Evolutionary conservation across 2,797 vertebrate genomes (phyloP).

Genomic region (Pampus argenteus): DNA sequence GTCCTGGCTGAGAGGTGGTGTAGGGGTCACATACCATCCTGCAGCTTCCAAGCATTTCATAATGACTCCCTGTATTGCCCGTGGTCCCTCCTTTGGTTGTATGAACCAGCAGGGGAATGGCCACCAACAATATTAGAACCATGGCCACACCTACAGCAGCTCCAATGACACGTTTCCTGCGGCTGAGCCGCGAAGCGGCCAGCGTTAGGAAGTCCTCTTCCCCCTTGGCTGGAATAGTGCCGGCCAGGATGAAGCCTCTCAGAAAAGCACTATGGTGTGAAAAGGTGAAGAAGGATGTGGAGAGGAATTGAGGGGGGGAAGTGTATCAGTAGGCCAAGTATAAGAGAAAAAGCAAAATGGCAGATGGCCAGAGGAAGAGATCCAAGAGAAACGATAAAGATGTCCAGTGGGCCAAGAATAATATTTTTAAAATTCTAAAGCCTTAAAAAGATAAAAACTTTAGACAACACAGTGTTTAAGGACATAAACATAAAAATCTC

Average conservation of each 20-base stretch:
- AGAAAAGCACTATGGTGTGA: conserved; percentile 61
- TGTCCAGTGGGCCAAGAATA: conserved; percentile 14
- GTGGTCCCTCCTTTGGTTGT: conserved; percentile 89
- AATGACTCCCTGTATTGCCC: conserved; percentile 85
- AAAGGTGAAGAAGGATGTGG: conserved; percentile 49
- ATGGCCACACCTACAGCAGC: conserved; percentile 95
- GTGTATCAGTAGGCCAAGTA: conserved; percentile 36
- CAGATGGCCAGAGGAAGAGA: conserved; percentile 51
- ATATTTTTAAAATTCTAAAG: conserved; percentile 19
- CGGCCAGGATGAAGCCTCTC: conserved; percentile 83
- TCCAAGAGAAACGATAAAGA: conserved; percentile 37
- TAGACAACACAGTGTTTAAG: conserved; percentile 15
- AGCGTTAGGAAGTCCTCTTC: conserved; percentile 96
- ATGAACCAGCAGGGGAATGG: conserved; percentile 96
- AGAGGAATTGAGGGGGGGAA: conserved; percentile 17
- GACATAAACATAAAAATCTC: conserved; percentile 21
- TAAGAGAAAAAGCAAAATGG: conserved; percentile 46
- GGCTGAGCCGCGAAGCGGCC: conserved; percentile 94
- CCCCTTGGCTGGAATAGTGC: conserved; percentile 94
- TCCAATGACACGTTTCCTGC: conserved; percentile 93
- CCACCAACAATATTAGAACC: conserved; percentile 94
- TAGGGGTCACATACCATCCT: conserved; percentile 94
- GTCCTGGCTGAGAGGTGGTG: conserved; percentile 80
- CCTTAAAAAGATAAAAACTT: conserved; percentile 29
- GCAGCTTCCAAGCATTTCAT: conserved; percentile 95